Base-by-base conservation (phyloP, 64 coral and sea anemone genomes). In the Actinia equina region DNA sequence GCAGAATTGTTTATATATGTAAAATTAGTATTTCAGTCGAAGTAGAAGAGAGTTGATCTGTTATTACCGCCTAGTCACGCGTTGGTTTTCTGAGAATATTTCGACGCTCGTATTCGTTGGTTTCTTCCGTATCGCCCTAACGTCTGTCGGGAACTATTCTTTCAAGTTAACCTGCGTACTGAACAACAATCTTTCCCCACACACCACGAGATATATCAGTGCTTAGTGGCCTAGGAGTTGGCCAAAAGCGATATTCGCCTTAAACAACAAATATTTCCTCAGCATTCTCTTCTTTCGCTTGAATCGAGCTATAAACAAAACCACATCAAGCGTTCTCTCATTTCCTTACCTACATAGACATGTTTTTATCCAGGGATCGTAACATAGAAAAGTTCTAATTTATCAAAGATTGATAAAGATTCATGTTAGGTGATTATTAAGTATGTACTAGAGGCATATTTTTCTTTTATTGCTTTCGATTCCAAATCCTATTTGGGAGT, bases 1-100 rank as follows among this genome's bases (percentile, higher is more conserved):
- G 54, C 57, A 91, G 85, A 23, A 96, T 91, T 96, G 91, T 96
- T 96, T 93, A 90, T 90, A 90, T 59, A 96, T 91, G 80, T 92
- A 88, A 96, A 88, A 96, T 92, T 88, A 92, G 86, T 64, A 88
- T 88, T 53, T 92, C 57, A 84, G 83, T 76, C 86, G 91, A 87
- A 84, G 86, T 88, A 87, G 87, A 83, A 81, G 86, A 88, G 91
- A 85, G 83, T 85, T 57, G 78, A 81, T 81, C 78, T 81, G 77
- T 80, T 80, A 80, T 44, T 46, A 51, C 49, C 78, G 78, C 78
- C 78, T 20, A 81, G 78, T 81, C 78, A 81, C 78, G 78, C 78
- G 41, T 81, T 81, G 78, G 42, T 49, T 81, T 52, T 52, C 17
- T 20, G 78, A 81, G 43, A 49, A 81, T 81, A 81, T 81, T 81